These are phyloP conservation scores for Craseonycteris thonglongyai DNA, from an alignment of 2,113 vertebrate species.

Conservation along the genomic window DNA sequence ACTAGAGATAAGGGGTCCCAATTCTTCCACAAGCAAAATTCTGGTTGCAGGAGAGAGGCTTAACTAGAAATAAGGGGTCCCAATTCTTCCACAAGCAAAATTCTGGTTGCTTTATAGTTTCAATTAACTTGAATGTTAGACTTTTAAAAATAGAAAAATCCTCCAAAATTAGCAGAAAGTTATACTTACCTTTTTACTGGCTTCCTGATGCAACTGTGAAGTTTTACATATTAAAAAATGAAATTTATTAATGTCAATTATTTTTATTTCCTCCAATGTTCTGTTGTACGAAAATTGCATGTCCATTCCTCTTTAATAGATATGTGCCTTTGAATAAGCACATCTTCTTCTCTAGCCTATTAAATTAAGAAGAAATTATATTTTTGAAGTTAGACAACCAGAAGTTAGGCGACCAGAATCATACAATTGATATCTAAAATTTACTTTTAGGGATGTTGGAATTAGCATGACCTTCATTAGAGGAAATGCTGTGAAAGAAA, in stretches of 20 bases:
- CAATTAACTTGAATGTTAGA: not conserved
- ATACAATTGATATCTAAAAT: not conserved
- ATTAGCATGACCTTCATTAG: not conserved
- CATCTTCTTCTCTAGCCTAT: not conserved
- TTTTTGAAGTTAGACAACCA: not conserved
- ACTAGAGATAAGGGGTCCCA: not conserved
- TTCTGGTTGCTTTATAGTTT: not conserved
- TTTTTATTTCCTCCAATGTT: not conserved
- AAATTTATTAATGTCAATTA: not conserved
- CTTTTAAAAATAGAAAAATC: not conserved
- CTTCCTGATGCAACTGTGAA: not conserved
- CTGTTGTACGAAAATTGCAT: not conserved
- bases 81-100: not conserved
- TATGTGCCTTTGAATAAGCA: not conserved
- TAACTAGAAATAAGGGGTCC: not conserved
- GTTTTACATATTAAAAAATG: not conserved
- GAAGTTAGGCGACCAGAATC: not conserved
- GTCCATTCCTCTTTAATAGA: not conserved
- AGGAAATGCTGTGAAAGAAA: not conserved
- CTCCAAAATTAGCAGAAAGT: not conserved
- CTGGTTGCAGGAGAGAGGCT: not conserved
- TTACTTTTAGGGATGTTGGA: not conserved
- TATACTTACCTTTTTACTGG: not conserved
- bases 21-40: not conserved
- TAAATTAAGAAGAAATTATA: not conserved